A percentile compares a stretch with the other conserved stretches of the same genome.
phyloP scores from a whole-genome alignment of 2,888 invertebrate species.

The Lepidochrysops patricia region DNA sequence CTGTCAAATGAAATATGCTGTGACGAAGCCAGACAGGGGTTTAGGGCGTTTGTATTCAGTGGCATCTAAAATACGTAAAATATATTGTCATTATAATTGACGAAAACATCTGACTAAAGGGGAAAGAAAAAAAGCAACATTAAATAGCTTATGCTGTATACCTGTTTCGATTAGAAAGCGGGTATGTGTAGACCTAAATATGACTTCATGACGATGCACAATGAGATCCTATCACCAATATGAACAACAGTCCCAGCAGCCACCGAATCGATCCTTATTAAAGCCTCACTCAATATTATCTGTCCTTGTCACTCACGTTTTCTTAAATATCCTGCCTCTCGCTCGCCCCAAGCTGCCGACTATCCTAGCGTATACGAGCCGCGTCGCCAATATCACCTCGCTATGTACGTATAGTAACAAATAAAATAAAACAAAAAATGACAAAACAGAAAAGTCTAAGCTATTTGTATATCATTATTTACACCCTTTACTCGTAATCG shows the following conservation, averaged over 20 bases:
- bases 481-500: too few relatives aligned
- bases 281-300: slow-evolving; percentile 11
- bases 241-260: not conserved
- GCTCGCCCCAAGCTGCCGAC: slow-evolving; percentile 58
- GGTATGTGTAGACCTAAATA: too few relatives aligned
- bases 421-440: not conserved
- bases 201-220: not conserved
- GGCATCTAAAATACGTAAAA: too few relatives aligned
- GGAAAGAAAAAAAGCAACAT: not conserved
- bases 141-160: too few relatives aligned
- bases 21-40: not conserved
- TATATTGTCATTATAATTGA: too few relatives aligned
- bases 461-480: not conserved
- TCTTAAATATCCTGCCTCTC: slow-evolving; percentile 62
- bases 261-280: not conserved
- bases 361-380: slow-evolving; percentile 49
- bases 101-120: too few relatives aligned
- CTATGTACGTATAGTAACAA: slow-evolving; percentile 30
- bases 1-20: not conserved
- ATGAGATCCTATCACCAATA: not conserved
- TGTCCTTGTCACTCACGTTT: slow-evolving; percentile 56
- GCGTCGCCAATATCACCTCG: slow-evolving; percentile 45
- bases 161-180: too few relatives aligned
- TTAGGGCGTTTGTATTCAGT: too few relatives aligned
- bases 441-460: not conserved